These are phyloP conservation scores for Falco punctatus DNA, from an alignment of 2,113 vertebrate species.

Conservation along the genomic window DNA sequence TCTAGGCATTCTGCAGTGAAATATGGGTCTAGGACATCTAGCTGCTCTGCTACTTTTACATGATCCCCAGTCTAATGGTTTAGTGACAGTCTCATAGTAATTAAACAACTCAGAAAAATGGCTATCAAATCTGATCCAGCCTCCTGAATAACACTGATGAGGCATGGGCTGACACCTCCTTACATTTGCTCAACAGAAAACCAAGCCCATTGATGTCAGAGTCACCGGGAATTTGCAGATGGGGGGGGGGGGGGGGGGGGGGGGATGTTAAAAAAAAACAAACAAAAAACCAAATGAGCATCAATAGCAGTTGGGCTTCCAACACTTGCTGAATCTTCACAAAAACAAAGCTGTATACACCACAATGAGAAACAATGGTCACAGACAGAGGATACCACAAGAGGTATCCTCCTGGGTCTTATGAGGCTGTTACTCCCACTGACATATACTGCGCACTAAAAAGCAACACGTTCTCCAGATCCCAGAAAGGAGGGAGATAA, in stretches of 20 bases:
- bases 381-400: neutral
- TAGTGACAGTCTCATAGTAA: constrained; percentile 47
- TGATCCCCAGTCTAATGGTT: neutral
- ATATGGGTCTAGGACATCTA: constrained; percentile 41
- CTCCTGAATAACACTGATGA: neutral
- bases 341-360: neutral
- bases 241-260: neutral
- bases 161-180: neutral
- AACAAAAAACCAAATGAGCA: too few species aligned
- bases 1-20: neutral
- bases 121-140: neutral
- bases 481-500: constrained; percentile 1
- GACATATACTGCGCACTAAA: constrained; percentile 1
- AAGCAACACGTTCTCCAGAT: constrained; percentile 12
- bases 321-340: neutral
- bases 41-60: neutral
- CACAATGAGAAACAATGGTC: neutral
- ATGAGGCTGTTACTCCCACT: neutral
- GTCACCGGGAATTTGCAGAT: neutral
- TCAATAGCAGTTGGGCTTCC: neutral
- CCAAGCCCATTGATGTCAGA: neutral
- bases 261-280: too few species aligned
- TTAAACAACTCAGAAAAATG: constrained; percentile 19
- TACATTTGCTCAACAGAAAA: neutral
- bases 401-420: neutral